These are phyloP conservation scores for Gryon sp. DNA, from an alignment of 1,140 invertebrate species.

Conservation along the genomic window DNA sequence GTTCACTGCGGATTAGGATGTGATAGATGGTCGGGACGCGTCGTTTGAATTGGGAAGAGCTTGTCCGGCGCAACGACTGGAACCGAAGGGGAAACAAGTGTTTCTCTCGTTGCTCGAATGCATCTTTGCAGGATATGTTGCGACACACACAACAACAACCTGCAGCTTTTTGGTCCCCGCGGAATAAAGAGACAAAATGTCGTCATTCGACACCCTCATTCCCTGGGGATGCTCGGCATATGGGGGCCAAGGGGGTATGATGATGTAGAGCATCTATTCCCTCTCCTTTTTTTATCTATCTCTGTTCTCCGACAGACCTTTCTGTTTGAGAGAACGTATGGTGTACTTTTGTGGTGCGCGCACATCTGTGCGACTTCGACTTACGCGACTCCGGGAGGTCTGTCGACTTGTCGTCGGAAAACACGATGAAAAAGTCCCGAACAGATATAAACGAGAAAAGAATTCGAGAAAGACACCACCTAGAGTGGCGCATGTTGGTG, in stretches of 20 bases:
- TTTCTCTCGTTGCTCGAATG: constrained; percentile 24
- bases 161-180: constrained; percentile 35
- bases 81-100: constrained; percentile 54
- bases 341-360: too few species aligned
- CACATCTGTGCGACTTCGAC: constrained; percentile 66
- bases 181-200: constrained; percentile 28
- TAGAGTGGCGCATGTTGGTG: constrained; percentile 40
- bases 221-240: constrained; percentile 37
- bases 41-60: constrained; percentile 36
- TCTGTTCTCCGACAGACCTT: too few species aligned
- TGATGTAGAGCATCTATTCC: constrained; percentile 34
- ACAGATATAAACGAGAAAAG: constrained; percentile 1
- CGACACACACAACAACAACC: constrained; percentile 50
- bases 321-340: too few species aligned
- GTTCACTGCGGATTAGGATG: constrained; percentile 38
- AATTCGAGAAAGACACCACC: constrained; percentile 49
- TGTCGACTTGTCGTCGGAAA: constrained; percentile 31
- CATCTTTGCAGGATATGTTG: constrained; percentile 38
- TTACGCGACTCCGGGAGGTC: constrained; percentile 68
- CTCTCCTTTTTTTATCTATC: too few species aligned
- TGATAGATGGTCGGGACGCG: constrained; percentile 44
- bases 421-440: constrained; percentile 22
- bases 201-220: constrained; percentile 56
- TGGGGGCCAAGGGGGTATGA: constrained; percentile 39
- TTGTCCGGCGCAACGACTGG: constrained; percentile 43